Evolutionary conservation across 1,140 invertebrate genomes (phyloP).

Genomic region (Heliconius melpomene): DNA sequence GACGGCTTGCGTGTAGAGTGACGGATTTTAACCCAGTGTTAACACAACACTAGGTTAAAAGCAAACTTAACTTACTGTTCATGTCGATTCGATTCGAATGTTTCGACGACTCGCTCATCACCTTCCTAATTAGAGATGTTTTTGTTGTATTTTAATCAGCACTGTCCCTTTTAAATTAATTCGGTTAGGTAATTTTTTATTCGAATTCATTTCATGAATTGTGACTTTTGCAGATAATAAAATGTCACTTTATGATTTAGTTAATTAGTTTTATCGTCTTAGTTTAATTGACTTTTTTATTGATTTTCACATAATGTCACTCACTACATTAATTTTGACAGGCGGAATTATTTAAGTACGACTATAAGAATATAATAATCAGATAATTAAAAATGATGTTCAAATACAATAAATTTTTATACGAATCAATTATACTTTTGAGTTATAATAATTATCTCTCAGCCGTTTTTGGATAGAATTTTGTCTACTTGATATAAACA

Average conservation of each 20-base stretch:
- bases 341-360: background rate
- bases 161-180: background rate
- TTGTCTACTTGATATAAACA: too few relatives aligned
- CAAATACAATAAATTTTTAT: too few relatives aligned
- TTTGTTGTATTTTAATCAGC: background rate
- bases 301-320: background rate
- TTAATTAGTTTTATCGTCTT: conserved; percentile 3
- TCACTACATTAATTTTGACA: background rate
- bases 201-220: background rate
- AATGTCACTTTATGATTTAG: background rate
- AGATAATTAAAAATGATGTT: background rate
- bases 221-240: conserved; percentile 7
- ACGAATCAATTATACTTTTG: too few relatives aligned
- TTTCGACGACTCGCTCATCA: background rate
- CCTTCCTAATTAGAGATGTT: background rate
- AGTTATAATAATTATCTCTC: too few relatives aligned
- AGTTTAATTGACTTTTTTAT: background rate
- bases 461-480: too few relatives aligned
- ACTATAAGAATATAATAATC: background rate
- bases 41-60: too few relatives aligned
- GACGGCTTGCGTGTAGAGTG: too few relatives aligned
- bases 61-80: too few relatives aligned
- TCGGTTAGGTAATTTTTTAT: background rate
- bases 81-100: background rate
- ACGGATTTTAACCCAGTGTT: too few relatives aligned